phyloP scores from a whole-genome alignment of 2,797 vertebrate species.

The Novumbra hubbsi region DNA sequence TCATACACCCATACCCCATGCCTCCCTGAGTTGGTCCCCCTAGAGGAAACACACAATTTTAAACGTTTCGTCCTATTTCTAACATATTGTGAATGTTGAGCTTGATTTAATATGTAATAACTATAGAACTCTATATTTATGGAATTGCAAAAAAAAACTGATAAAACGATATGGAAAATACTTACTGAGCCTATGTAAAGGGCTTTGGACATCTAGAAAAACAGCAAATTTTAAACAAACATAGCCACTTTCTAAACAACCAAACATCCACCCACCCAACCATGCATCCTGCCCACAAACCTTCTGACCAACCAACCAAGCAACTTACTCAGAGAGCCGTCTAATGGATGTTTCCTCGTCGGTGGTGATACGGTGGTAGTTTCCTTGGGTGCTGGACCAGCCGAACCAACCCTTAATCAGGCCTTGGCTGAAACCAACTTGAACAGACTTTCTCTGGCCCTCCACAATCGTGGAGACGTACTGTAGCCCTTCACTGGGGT shows the following conservation, averaged over 20 bases:
- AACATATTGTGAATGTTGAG: no score
- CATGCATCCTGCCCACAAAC: not conserved
- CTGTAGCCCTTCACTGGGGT: conserved; percentile 81
- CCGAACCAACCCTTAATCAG: conserved; percentile 55
- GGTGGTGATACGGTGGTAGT: conserved; percentile 71
- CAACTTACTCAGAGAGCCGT: conserved; percentile 79
- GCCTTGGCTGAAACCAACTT: conserved; percentile 84
- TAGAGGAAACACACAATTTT: conserved; percentile 41
- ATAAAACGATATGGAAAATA: not conserved
- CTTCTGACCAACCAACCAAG: not conserved
- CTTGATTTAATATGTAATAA: not conserved
- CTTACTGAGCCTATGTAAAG: not conserved
- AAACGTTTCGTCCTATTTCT: not conserved
- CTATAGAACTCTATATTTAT: not conserved
- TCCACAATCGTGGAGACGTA: conserved; percentile 76
- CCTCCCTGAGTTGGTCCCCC: conserved; percentile 83
- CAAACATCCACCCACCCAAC: not conserved
- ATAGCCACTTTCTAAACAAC: not conserved
- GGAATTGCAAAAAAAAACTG: not conserved
- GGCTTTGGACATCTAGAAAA: not conserved
- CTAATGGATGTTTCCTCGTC: conserved; percentile 73
- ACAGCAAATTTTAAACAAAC: no score
- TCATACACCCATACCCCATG: conserved; percentile 87
- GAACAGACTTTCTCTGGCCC: conserved; percentile 53
- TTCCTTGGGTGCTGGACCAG: conserved; percentile 58